phyloP scores from a whole-genome alignment of 2,888 invertebrate species.

The Cephus pulcher region DNA sequence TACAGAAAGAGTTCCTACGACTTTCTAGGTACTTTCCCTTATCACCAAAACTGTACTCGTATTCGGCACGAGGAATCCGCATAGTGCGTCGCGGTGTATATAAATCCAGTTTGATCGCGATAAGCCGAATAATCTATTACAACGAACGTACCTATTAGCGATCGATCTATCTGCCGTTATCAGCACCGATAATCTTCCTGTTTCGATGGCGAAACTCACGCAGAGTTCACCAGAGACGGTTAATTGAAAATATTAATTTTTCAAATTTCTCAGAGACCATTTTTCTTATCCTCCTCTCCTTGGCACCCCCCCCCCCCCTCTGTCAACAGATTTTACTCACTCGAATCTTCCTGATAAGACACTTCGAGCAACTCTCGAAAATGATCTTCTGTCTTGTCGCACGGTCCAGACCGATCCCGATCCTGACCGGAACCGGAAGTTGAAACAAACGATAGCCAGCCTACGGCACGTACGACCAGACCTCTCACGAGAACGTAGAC shows the following conservation, averaged over 20 bases:
- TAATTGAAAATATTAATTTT: neutral
- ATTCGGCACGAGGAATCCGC: neutral
- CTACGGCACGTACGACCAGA: neutral
- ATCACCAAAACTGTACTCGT: neutral
- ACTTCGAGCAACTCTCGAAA: neutral
- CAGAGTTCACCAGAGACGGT: neutral
- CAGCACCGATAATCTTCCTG: neutral
- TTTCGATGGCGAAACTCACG: neutral
- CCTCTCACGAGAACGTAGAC: conserved; percentile 2
- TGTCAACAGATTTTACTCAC: neutral
- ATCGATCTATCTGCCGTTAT: neutral
- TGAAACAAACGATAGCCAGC: neutral
- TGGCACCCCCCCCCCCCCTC: neutral
- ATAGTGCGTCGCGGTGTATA: neutral
- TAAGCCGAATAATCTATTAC: neutral
- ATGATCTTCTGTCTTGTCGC: neutral
- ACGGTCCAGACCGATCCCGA: conserved; percentile 1
- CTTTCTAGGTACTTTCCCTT: neutral
- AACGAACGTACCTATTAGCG: neutral
- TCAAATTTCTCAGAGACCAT: neutral
- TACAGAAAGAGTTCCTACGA: neutral
- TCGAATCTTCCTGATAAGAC: neutral
- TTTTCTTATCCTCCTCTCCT: neutral
- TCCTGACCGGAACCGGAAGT: conserved; percentile 11
- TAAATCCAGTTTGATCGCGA: neutral